phyloP scores from a whole-genome alignment of 1,140 invertebrate species.

The Drosophila albomicans region DNA sequence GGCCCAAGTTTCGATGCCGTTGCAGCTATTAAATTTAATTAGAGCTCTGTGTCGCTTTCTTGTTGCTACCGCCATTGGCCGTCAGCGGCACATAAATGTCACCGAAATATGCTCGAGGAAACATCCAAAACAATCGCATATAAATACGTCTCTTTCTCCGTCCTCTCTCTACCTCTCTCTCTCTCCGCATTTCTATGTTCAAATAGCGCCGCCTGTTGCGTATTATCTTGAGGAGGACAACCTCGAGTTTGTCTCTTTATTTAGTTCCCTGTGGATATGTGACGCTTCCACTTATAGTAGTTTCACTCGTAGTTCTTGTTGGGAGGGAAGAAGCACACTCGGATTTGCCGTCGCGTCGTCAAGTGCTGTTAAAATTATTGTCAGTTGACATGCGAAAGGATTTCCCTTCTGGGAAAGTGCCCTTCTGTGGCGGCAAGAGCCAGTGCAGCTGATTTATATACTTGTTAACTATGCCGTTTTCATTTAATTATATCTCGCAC shows the following conservation, averaged over 20 bases:
- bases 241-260: conserved; percentile 30
- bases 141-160: neutral
- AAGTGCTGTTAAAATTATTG: conserved; percentile 54
- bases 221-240: conserved; percentile 21
- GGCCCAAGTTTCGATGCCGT: conserved; percentile 61
- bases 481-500: neutral
- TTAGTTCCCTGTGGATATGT: conserved; percentile 45
- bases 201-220: conserved; percentile 44
- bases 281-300: conserved; percentile 52
- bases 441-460: conserved; percentile 1
- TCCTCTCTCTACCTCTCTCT: neutral
- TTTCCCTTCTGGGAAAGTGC: conserved; percentile 61
- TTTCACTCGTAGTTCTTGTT: conserved; percentile 14
- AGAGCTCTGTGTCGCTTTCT: conserved; percentile 66
- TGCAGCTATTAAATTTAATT: conserved; percentile 84
- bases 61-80: conserved; percentile 51
- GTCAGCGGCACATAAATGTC: conserved; percentile 72
- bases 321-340: conserved; percentile 29
- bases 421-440: neutral
- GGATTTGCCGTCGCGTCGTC: conserved; percentile 36
- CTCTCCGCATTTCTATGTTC: conserved; percentile 7
- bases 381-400: conserved; percentile 76
- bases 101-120: conserved; percentile 69
- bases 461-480: conserved; percentile 6
- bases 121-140: conserved; percentile 28